These are phyloP conservation scores for Hylaeus volcanicus DNA, from an alignment of 1,140 invertebrate species.

Conservation along the genomic window DNA sequence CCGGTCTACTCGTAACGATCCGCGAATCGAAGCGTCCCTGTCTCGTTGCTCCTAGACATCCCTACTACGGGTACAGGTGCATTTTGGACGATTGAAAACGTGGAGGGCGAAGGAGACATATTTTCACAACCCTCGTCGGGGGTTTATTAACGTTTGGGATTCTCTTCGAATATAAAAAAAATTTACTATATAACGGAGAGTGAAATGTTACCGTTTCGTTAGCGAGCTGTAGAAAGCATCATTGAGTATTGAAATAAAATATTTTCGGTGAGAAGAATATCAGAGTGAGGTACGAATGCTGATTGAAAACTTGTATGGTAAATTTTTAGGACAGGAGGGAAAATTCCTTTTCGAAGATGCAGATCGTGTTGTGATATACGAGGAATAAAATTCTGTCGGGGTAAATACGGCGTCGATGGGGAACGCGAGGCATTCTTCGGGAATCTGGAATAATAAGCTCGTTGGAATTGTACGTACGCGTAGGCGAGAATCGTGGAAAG, in stretches of 20 bases:
- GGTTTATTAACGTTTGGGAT: too few relatives aligned
- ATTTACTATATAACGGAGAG: too few relatives aligned
- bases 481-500: not conserved
- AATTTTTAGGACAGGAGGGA: too few relatives aligned
- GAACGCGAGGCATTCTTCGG: not conserved
- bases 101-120: too few relatives aligned
- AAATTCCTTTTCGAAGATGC: not conserved
- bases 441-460: slow-evolving; percentile 18
- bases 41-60: not conserved
- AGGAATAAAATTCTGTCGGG: not conserved
- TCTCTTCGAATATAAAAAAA: too few relatives aligned
- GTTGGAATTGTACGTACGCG: not conserved
- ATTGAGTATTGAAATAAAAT: too few relatives aligned
- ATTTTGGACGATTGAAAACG: not conserved
- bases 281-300: too few relatives aligned
- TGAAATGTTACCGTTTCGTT: too few relatives aligned
- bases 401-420: not conserved
- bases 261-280: too few relatives aligned
- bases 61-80: not conserved
- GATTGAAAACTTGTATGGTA: too few relatives aligned
- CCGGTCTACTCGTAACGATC: not conserved
- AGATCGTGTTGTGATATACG: not conserved
- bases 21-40: not conserved
- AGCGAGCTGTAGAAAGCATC: too few relatives aligned
- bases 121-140: too few relatives aligned